Conservation (phyloP, 2,888 invertebrate species). For the Ganaspis brasiliensis region DNA sequence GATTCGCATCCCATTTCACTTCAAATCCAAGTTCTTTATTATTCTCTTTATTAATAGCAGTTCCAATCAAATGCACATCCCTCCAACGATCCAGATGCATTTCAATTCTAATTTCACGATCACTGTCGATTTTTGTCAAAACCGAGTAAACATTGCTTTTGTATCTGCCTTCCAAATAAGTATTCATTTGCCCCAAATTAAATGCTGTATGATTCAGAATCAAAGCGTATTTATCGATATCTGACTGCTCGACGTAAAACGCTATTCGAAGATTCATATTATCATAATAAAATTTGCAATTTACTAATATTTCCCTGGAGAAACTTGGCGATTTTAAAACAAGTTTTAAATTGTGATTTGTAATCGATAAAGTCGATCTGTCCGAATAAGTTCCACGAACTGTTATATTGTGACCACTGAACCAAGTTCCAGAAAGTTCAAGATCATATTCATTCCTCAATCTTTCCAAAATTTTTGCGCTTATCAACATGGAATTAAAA, state of each 20-base stretch:
- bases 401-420: conserved; percentile 88
- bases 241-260: conserved; percentile 85
- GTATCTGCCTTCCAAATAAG: conserved; percentile 86
- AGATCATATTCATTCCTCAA: conserved; percentile 86
- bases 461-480: conserved; percentile 86
- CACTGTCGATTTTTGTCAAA: conserved; percentile 85
- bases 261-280: conserved; percentile 86
- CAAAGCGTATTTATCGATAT: conserved; percentile 86
- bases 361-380: conserved; percentile 85
- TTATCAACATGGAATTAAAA: conserved; percentile 86
- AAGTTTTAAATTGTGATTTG: conserved; percentile 87
- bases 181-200: conserved; percentile 84
- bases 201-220: conserved; percentile 84
- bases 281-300: conserved; percentile 86
- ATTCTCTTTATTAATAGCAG: conserved; percentile 83
- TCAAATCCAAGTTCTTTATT: conserved; percentile 87
- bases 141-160: conserved; percentile 87
- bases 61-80: conserved; percentile 87
- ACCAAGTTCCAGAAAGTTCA: conserved; percentile 89
- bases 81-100: conserved; percentile 90
- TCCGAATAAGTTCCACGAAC: conserved; percentile 89
- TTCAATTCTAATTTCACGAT: conserved; percentile 86
- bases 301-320: conserved; percentile 84
- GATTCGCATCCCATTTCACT: conserved; percentile 92
- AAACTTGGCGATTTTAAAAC: conserved; percentile 88